phyloP scores from a whole-genome alignment of 92 coral and sea anemone species.

The Umimayanthus chanpuru region DNA sequence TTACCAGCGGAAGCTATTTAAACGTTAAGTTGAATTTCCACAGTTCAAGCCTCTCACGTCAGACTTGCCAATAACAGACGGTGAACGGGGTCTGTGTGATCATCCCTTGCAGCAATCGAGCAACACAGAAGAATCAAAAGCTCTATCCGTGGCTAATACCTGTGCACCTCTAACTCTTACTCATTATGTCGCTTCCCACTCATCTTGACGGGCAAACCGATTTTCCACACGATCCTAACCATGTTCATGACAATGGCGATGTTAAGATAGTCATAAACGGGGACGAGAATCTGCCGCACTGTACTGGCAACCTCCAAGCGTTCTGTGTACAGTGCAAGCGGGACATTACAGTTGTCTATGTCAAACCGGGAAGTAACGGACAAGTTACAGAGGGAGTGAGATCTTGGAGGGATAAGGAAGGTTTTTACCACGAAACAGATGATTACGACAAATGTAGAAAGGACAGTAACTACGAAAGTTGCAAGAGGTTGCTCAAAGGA shows the following conservation, averaged over 20 bases:
- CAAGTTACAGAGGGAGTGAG: conserved; percentile 62
- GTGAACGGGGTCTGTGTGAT: neutral
- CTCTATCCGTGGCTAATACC: neutral
- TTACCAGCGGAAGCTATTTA: conserved; percentile 31
- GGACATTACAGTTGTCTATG: conserved; percentile 86
- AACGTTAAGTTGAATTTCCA: neutral
- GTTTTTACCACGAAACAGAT: conserved; percentile 56
- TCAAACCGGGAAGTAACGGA: conserved; percentile 84
- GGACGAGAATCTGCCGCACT: conserved; percentile 58
- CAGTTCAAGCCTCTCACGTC: neutral
- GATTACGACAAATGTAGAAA: conserved; percentile 88
- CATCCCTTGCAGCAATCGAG: neutral
- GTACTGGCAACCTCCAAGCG: conserved; percentile 70
- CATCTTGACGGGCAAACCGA: conserved; percentile 15
- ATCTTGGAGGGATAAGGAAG: conserved; percentile 60
- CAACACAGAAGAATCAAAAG: neutral
- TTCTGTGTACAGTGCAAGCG: conserved; percentile 89
- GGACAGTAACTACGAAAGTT: conserved; percentile 79
- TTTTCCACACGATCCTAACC: conserved; percentile 10
- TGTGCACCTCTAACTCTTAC: neutral
- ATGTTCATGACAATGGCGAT: conserved; percentile 71
- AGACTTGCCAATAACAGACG: neutral
- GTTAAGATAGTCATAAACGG: conserved; percentile 80
- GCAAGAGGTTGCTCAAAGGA: conserved; percentile 71
- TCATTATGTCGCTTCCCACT: conserved; percentile 17